These are phyloP conservation scores for Sula dactylatra DNA, from an alignment of 2,113 vertebrate genomes.

Conservation along the genomic window DNA sequence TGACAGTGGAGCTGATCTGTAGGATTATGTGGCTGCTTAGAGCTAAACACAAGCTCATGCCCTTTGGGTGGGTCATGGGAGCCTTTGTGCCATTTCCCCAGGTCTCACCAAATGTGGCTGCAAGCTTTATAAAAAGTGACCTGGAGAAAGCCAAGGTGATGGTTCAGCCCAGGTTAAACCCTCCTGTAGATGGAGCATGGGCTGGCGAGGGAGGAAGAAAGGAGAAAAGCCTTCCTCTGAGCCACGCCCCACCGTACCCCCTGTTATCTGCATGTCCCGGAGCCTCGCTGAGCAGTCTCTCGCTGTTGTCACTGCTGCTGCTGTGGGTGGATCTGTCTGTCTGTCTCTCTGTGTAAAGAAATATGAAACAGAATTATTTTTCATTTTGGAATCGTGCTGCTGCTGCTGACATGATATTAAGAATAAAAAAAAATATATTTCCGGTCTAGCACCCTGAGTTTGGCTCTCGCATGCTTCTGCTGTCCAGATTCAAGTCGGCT, in stretches of 20 bases:
- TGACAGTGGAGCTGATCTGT: not conserved
- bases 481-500: not conserved
- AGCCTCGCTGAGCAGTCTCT: not conserved
- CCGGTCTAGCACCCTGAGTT: conserved; percentile 55
- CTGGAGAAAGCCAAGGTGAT: not conserved
- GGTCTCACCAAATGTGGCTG: not conserved
- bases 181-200: not conserved
- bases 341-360: conserved; percentile 47
- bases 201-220: not conserved
- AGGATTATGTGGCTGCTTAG: not conserved
- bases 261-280: not conserved
- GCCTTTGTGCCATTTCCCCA: not conserved
- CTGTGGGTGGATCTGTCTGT: conserved; percentile 50
- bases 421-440: conserved; percentile 67
- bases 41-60: not conserved
- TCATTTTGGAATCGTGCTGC: conserved; percentile 57
- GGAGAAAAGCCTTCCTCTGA: not conserved
- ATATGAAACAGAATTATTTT: conserved; percentile 52
- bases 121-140: not conserved
- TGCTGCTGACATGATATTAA: conserved; percentile 59
- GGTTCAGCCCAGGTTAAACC: not conserved
- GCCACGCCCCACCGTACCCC: not conserved
- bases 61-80: not conserved
- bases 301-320: conserved; percentile 31
- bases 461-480: conserved; percentile 14